These are phyloP conservation scores for Anas platyrhynchos DNA, from an alignment of 2,113 vertebrate genomes.

Conservation along the genomic window DNA sequence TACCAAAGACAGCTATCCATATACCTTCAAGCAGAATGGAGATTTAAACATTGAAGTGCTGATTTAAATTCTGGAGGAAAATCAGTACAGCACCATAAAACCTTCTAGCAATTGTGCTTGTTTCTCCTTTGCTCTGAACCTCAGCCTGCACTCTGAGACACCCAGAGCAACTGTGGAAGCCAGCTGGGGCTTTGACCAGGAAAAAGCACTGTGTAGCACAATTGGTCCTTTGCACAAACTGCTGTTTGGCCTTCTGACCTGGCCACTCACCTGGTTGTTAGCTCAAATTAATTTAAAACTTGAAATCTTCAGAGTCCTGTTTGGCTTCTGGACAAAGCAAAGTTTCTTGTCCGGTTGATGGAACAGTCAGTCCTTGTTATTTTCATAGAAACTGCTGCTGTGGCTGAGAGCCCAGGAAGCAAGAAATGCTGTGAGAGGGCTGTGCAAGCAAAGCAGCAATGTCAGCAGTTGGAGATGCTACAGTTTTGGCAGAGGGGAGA, in stretches of 20 bases:
- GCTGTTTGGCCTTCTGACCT: background rate
- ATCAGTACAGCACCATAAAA: background rate
- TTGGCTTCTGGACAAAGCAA: background rate
- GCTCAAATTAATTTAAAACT: background rate
- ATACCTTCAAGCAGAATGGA: background rate
- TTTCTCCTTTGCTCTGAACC: background rate
- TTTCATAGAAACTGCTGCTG: background rate
- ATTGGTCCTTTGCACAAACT: background rate
- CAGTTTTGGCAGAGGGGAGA: too few relatives aligned
- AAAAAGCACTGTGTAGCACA: background rate
- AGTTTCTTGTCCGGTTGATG: background rate
- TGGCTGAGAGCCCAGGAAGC: fast-evolving
- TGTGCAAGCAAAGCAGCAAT: background rate
- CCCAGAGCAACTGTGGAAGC: background rate
- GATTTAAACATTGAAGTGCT: constrained; percentile 37
- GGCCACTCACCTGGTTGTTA: background rate
- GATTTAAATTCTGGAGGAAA: constrained; percentile 2
- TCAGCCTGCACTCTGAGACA: background rate
- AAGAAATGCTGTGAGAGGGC: background rate
- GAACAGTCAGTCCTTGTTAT: background rate
- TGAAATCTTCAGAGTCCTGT: background rate
- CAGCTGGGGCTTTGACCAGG: background rate
- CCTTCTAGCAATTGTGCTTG: background rate
- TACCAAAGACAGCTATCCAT: background rate
- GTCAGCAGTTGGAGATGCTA: background rate